phyloP scores from a whole-genome alignment of 2,888 invertebrate genomes.

The Tenthredo notha region DNA sequence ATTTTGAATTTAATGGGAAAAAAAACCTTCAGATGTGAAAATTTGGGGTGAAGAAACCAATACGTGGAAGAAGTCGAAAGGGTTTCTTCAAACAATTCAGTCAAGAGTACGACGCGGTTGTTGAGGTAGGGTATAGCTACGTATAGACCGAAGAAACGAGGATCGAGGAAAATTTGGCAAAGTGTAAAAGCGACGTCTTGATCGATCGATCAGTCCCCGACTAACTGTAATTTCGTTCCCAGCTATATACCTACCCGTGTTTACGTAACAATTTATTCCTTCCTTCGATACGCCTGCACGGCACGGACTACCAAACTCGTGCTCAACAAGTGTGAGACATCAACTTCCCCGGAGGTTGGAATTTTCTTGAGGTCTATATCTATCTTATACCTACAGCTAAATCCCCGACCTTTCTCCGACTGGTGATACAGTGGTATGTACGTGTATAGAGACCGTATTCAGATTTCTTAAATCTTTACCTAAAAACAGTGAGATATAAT shows the following conservation, averaged over 20 bases:
- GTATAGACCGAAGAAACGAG: neutral
- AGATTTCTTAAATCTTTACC: neutral
- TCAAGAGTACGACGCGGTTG: neutral
- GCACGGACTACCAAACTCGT: constrained; percentile 33
- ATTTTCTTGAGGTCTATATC: constrained; percentile 19
- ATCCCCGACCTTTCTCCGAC: neutral
- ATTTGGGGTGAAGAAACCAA: neutral
- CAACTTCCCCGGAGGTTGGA: constrained; percentile 6
- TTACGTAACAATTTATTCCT: constrained; percentile 47
- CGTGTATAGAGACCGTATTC: neutral
- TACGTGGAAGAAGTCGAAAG: neutral
- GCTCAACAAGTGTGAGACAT: constrained; percentile 45
- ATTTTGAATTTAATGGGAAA: neutral
- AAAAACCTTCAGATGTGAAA: neutral
- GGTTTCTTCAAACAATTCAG: neutral
- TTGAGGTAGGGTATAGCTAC: constrained; percentile 10
- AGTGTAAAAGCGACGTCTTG: neutral
- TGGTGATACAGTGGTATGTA: neutral
- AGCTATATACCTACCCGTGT: constrained; percentile 28
- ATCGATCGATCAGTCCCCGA: constrained; percentile 27
- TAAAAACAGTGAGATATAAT: neutral
- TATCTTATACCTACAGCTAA: neutral
- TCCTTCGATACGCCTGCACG: constrained; percentile 3
- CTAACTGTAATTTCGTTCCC: constrained; percentile 24
- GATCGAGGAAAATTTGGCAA: constrained; percentile 24